Evolutionary conservation across 2,113 vertebrate genomes (phyloP), one percentile per base, ranked within the genome.

Genomic region (Polypterus bichir): DNA sequence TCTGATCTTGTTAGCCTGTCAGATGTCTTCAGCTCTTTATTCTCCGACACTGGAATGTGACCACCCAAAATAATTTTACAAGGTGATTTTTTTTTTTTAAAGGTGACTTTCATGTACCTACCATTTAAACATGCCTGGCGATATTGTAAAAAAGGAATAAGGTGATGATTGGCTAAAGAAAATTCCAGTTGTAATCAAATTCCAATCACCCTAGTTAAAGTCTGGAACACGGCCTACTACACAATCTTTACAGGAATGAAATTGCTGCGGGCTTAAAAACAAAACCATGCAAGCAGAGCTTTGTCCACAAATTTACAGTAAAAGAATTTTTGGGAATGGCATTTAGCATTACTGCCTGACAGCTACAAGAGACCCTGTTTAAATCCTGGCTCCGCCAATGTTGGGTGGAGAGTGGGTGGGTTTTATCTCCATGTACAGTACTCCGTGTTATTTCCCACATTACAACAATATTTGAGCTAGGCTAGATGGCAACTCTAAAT

Each of bases 31-130:
- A 46, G 8, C 46, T 52, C 46, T 55, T 11, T 54, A 51, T 27
- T 11, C 59, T 65, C 48, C 60, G 51, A 60, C 52, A 60, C 51
- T 54, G 52, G 61, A 63, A 63, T 63, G 53, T 48, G n/a, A 44
- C n/a, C 54, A 62, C 61, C 44, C 44, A 61, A 62, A 54, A 9
- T n/a, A 9, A 11, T 52, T 46, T 5, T 7, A 10, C 53, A 49
- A 46, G 46, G 11, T 57, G 53, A 56, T 62, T 46, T 62, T 11
- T 62, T 11, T 62, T 54, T 62, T 61, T n/a, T 27, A 53, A 62
- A 9, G 54, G 49, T 46, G 7, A 8, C 44, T 27, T 49, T 60
- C 48, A 48, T 5, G 3, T 27, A 7, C 44, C 48, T 6, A 2
- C 8, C 44, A 44, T 47, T 63, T 45, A 46, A 48, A 56, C 44